A percentile compares a stretch with the other conserved stretches of the same genome.
phyloP scores from a whole-genome alignment of 2,888 invertebrate species.

The Lacanobia oleracea region DNA sequence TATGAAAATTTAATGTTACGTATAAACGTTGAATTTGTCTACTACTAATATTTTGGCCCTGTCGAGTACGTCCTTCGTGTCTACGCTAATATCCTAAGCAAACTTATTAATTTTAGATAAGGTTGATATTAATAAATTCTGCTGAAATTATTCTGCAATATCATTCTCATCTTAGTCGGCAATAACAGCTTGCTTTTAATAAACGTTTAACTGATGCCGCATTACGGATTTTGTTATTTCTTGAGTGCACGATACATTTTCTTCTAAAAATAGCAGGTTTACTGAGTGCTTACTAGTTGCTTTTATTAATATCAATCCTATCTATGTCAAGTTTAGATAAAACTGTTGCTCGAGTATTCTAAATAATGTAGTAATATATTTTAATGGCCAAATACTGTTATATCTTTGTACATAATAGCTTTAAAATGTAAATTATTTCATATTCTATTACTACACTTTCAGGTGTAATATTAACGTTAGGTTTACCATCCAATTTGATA shows the following conservation, averaged over 20 bases:
- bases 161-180: constrained; percentile 3
- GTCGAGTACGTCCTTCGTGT: constrained; percentile 78
- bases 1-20: background rate
- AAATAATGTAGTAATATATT: constrained; percentile 61
- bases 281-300: background rate
- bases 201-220: background rate
- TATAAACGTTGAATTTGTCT: constrained; percentile 8
- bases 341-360: constrained; percentile 54
- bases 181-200: background rate
- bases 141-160: constrained; percentile 29
- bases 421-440: constrained; percentile 45
- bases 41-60: constrained; percentile 73
- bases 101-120: constrained; percentile 54
- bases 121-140: constrained; percentile 53
- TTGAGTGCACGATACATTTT: background rate
- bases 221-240: background rate
- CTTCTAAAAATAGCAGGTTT: background rate
- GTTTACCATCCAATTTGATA: constrained; percentile 8
- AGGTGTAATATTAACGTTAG: constrained; percentile 13
- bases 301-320: constrained; percentile 54
- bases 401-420: constrained; percentile 64
- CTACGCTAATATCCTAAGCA: constrained; percentile 62
- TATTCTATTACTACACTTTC: constrained; percentile 41
- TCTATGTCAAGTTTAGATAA: constrained; percentile 43
- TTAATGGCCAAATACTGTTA: constrained; percentile 67